Evolutionary conservation across 2,888 invertebrate genomes (phyloP).

Genomic region (Beris morrisii): DNA sequence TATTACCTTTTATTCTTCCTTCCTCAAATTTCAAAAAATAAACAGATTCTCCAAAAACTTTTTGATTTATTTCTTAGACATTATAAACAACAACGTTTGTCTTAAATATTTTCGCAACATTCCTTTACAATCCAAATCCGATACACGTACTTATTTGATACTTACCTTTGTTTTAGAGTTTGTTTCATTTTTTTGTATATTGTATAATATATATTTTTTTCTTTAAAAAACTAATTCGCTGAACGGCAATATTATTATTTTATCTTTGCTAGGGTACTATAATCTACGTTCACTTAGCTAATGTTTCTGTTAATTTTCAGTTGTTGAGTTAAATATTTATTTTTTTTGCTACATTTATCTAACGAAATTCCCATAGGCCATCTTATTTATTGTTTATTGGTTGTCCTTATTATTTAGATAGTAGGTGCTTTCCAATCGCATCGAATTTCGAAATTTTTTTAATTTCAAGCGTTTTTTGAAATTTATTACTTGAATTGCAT

Average conservation of each 20-base stretch:
- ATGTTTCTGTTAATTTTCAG: slow-evolving; percentile 16
- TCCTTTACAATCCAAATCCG: slow-evolving; percentile 2
- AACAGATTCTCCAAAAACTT: slow-evolving; percentile 5
- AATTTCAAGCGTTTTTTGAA: no score
- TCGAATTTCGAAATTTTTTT: no score
- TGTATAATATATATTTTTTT: slow-evolving; percentile 17
- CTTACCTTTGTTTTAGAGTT: neutral
- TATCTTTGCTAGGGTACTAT: neutral
- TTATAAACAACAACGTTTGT: slow-evolving; percentile 26
- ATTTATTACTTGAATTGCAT: no score
- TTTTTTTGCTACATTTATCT: slow-evolving; percentile 18
- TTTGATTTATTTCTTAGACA: slow-evolving; percentile 12
- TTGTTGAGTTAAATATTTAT: slow-evolving; percentile 22
- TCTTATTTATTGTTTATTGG: slow-evolving; percentile 38
- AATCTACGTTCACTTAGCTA: slow-evolving; percentile 13
- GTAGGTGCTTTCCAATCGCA: no score
- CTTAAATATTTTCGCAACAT: slow-evolving; percentile 4
- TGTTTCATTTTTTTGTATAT: neutral
- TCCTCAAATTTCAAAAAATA: neutral
- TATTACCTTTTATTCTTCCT: no score
- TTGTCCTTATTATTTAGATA: slow-evolving; percentile 9
- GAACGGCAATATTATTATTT: slow-evolving; percentile 3
- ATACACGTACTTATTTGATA: neutral
- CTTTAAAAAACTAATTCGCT: slow-evolving; percentile 22
- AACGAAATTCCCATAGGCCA: slow-evolving; percentile 37